phyloP scores from a whole-genome alignment of 2,113 vertebrate species.

The Columbina picui region DNA sequence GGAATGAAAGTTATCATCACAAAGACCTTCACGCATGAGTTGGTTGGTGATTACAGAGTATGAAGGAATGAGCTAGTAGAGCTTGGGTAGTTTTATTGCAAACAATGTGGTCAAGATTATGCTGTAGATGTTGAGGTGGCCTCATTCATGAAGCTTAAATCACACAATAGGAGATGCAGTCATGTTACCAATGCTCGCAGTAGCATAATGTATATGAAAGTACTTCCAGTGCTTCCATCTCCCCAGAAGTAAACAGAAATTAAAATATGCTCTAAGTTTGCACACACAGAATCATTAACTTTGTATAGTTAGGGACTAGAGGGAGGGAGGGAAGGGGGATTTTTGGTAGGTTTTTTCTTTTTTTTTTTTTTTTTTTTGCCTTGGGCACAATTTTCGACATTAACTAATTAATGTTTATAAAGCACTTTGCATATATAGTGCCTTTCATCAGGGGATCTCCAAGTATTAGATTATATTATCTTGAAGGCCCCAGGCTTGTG shows the following conservation, averaged over 20 bases:
- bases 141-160: background rate
- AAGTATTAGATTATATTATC: slow-evolving; percentile 72
- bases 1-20: background rate
- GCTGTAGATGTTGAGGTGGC: background rate
- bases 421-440: slow-evolving; percentile 76
- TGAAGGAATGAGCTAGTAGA: background rate
- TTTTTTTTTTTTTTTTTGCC: slow-evolving; percentile 6
- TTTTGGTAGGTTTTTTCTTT: background rate
- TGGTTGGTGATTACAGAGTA: background rate
- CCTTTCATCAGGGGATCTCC: slow-evolving; percentile 75
- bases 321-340: slow-evolving; percentile 49
- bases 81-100: background rate
- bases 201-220: background rate
- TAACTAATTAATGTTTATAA: slow-evolving; percentile 77
- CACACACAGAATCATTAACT: slow-evolving; percentile 66
- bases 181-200: background rate
- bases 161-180: background rate
- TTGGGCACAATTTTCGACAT: slow-evolving; percentile 67
- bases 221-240: slow-evolving; percentile 9
- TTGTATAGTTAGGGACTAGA: slow-evolving; percentile 49
- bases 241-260: slow-evolving; percentile 58
- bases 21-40: background rate
- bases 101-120: background rate
- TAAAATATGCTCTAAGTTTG: slow-evolving; percentile 45
- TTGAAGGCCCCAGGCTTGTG: slow-evolving; percentile 66